Evolutionary conservation across 2,797 vertebrate genomes (phyloP).

Genomic region (Myiothlypis coronata): DNA sequence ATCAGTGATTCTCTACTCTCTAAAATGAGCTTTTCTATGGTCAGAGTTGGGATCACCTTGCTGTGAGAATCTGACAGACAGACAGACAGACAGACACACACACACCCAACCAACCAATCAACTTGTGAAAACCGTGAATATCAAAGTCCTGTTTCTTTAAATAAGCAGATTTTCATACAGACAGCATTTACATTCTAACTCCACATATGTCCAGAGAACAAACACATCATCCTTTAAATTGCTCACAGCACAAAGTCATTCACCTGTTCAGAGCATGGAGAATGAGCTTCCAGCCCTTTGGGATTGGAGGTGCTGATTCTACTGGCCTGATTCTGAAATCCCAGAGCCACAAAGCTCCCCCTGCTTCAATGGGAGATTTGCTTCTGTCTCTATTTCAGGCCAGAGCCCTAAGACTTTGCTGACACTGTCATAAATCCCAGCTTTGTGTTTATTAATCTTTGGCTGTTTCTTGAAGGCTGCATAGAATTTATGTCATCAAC

Average conservation of each 20-base stretch:
- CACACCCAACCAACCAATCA: background rate
- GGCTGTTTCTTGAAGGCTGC: background rate
- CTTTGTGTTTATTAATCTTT: constrained; percentile 28
- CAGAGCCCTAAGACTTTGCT: constrained; percentile 58
- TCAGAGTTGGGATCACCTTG: background rate
- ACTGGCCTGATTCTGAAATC: constrained; percentile 15
- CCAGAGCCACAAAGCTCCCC: background rate
- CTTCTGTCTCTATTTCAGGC: constrained; percentile 48
- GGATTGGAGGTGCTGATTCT: background rate
- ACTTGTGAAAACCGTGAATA: rapidly evolving
- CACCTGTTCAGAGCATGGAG: background rate
- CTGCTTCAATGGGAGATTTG: constrained; percentile 25
- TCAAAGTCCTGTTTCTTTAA: background rate
- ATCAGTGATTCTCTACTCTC: background rate
- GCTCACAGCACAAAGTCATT: background rate
- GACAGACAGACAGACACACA: background rate
- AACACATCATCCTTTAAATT: background rate
- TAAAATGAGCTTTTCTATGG: background rate
- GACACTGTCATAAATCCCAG: constrained; percentile 54
- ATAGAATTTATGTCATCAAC: background rate
- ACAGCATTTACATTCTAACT: background rate
- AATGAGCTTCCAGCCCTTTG: background rate
- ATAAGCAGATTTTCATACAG: background rate
- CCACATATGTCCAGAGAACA: background rate
- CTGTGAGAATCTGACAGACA: background rate